These are phyloP conservation scores for Sepioteuthis lessoniana DNA, from an alignment of 2,888 invertebrate species.

Conservation along the genomic window DNA sequence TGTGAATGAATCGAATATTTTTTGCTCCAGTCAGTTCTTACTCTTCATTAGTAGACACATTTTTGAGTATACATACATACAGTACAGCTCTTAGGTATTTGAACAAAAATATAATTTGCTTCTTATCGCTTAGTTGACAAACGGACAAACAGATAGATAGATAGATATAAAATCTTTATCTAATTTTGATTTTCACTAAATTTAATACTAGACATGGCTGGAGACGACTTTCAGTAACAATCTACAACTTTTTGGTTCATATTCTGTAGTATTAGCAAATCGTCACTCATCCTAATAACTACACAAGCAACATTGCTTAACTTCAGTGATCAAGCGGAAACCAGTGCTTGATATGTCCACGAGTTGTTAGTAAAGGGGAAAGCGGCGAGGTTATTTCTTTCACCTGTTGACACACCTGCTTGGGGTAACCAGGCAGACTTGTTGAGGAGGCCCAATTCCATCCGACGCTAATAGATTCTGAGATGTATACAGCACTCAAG, in stretches of 20 bases:
- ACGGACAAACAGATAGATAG: too few species aligned
- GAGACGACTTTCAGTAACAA: background rate
- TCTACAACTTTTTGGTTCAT: too few species aligned
- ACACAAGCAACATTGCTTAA: background rate
- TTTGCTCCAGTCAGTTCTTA: too few species aligned
- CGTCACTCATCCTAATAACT: background rate
- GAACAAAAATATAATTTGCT: too few species aligned
- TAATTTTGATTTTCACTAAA: background rate
- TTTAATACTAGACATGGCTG: background rate
- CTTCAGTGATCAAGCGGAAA: background rate
- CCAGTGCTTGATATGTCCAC: background rate
- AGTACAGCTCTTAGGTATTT: too few species aligned
- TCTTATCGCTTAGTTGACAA: too few species aligned
- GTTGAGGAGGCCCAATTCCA: slow-evolving; percentile 1
- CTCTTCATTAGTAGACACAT: too few species aligned
- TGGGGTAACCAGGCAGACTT: background rate
- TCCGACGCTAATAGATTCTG: slow-evolving; percentile 9
- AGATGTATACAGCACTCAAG: background rate
- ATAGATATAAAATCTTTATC: too few species aligned
- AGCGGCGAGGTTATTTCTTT: slow-evolving; percentile 15
- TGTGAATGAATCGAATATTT: too few species aligned
- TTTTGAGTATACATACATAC: too few species aligned
- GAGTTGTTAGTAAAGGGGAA: background rate
- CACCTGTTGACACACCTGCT: slow-evolving; percentile 14
- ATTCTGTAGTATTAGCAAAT: background rate